Conservation (phyloP, 1,140 invertebrate genomes). For the Saccostrea cuccullata region DNA sequence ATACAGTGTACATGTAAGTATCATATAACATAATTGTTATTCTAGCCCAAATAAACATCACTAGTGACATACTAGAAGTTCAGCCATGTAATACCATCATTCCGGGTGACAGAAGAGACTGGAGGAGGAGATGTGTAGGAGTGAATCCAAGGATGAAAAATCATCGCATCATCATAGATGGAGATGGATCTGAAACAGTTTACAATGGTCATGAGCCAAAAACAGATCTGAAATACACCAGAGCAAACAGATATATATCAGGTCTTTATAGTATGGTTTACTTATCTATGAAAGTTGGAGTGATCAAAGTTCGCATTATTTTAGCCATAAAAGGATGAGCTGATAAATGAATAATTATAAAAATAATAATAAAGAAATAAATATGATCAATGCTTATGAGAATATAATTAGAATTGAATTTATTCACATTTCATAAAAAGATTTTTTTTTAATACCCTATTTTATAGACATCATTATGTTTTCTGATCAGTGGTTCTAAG, state of each 20-base stretch:
- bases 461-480: neutral
- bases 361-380: too few relatives aligned
- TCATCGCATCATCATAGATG: slow-evolving; percentile 57
- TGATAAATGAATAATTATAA: too few relatives aligned
- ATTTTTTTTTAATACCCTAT: too few relatives aligned
- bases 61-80: slow-evolving; percentile 51
- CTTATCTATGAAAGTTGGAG: neutral
- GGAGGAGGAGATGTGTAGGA: slow-evolving; percentile 50
- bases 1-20: too few relatives aligned
- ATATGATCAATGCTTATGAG: too few relatives aligned
- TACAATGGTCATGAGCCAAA: slow-evolving; percentile 62
- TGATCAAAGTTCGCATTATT: too few relatives aligned
- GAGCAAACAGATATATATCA: slow-evolving; percentile 62
- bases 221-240: slow-evolving; percentile 58
- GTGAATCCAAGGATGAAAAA: slow-evolving; percentile 48
- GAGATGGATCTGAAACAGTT: slow-evolving; percentile 59
- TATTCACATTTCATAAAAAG: too few relatives aligned
- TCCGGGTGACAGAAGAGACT: slow-evolving; percentile 55
- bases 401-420: too few relatives aligned
- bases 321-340: too few relatives aligned
- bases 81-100: slow-evolving; percentile 39
- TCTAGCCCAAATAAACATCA: slow-evolving; percentile 51
- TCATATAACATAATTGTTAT: neutral
- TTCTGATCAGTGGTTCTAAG: too few relatives aligned
- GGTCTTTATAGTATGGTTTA: slow-evolving; percentile 28